Evolutionary conservation across 2,888 invertebrate genomes (phyloP), one percentile per base, ranked within the genome.

Genomic region (Agrilus mali): DNA sequence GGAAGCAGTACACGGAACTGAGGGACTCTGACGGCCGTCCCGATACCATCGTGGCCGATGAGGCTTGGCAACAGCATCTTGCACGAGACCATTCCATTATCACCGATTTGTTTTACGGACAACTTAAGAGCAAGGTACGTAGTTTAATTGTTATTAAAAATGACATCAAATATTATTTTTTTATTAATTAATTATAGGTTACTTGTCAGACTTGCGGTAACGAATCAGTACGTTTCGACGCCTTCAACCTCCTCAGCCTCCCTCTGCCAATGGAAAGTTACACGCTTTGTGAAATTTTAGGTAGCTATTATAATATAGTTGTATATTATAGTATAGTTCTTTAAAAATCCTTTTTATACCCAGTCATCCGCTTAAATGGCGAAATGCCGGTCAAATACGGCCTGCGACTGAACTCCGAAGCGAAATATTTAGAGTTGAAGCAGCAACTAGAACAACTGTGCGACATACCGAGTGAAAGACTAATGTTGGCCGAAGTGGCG

Each of bases 211-310:
- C 80, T 16, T 94, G 94, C 68, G 80, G 80, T 8, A 78, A 81
- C 50, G 84, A 86, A 57, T 88, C 87, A 41, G 87, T 89, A 45
- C 76, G 87, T 36, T 94, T 93, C 67, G 94, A 94, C 69, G 86
- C 92, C 2, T 94, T 93, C 72, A 90, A 88, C 65, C 82, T 88
- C 68, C 76, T 94, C 38, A 66, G 88, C 51, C 70, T 94, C 56
- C 93, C 93, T 45, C 71, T 94, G 55, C 93, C 93, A 16, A 86
- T 93, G 75, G 93, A 94, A 67, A 83, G 83, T 62, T 85, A 78
- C 57, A 77, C 84, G 39, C 76, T 86, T 49, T 73, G 83, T 53
- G 86, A 87, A 62, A 74, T 86, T 42, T 71, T 81, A 55, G 86
- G 63, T 63, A 52, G 52, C 46, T n/a, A n/a, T 42, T 17, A 16